Conservation (phyloP, 2,888 invertebrate genomes). For the Sarcophaga rosellei region DNA sequence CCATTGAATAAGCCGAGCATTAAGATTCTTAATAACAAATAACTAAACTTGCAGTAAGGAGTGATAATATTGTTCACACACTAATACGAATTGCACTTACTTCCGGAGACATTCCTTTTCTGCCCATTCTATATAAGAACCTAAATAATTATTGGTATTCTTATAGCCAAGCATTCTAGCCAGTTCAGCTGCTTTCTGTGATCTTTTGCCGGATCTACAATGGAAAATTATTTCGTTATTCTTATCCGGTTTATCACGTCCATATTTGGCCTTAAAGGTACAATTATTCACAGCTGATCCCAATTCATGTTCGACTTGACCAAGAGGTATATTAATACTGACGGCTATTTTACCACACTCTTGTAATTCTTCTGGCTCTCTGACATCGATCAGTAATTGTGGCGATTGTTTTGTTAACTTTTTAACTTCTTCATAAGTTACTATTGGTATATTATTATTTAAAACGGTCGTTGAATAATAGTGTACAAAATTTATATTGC, state of each 20-base stretch:
- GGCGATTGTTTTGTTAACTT: slow-evolving; percentile 81
- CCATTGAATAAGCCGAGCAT: too few relatives aligned
- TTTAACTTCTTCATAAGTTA: slow-evolving; percentile 80
- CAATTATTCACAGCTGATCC: slow-evolving; percentile 71
- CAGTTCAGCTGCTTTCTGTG: slow-evolving; percentile 84
- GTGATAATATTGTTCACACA: too few relatives aligned
- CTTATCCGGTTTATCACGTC: slow-evolving; percentile 83
- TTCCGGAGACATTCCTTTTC: slow-evolving; percentile 74
- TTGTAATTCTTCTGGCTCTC: slow-evolving; percentile 88
- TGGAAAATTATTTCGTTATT: slow-evolving; percentile 85
- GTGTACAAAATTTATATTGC: not conserved
- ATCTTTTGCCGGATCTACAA: slow-evolving; percentile 86
- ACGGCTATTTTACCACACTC: slow-evolving; percentile 88
- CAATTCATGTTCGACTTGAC: slow-evolving; percentile 72
- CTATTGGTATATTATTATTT: slow-evolving; percentile 60
- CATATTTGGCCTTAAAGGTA: slow-evolving; percentile 83
- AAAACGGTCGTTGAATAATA: slow-evolving; percentile 10
- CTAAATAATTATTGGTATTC: slow-evolving; percentile 76
- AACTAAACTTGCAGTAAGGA: too few relatives aligned
- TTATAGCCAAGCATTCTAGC: slow-evolving; percentile 75
- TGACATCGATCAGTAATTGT: slow-evolving; percentile 88
- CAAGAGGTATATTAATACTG: slow-evolving; percentile 89
- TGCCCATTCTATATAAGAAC: slow-evolving; percentile 79
- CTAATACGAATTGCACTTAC: not conserved
- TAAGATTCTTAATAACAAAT: too few relatives aligned